Percentiles rank a stretch among this genome's conserved stretches.
These are phyloP conservation scores for Leptobrachium leishanense DNA, from an alignment of 2,113 vertebrate species.

Conservation along the genomic window DNA sequence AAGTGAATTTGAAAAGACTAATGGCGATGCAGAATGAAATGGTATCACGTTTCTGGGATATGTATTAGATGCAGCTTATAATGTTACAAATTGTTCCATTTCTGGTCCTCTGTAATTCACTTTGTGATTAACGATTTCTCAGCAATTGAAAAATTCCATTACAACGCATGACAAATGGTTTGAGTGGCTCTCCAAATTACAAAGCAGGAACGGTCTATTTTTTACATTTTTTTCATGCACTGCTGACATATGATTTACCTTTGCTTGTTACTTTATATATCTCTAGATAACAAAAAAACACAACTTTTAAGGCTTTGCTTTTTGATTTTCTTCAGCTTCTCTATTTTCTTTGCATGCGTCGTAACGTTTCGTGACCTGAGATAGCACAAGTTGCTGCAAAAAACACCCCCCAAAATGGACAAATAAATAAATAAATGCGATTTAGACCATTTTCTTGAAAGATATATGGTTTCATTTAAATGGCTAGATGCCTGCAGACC, in stretches of 20 bases:
- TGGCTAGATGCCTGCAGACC: too few species aligned
- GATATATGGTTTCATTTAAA: too few species aligned
- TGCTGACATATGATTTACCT: background rate
- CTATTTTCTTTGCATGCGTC: too few species aligned
- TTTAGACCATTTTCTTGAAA: background rate
- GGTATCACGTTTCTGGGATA: conserved; percentile 30
- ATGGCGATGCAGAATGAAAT: conserved; percentile 36
- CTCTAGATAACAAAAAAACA: too few species aligned
- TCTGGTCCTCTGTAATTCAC: conserved; percentile 27
- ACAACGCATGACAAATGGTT: conserved; percentile 23
- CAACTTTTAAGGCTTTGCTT: too few species aligned
- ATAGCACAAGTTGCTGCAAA: too few species aligned
- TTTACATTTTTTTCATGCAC: background rate
- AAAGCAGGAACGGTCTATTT: conserved; percentile 1
- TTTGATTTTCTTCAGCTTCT: too few species aligned
- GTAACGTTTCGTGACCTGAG: too few species aligned
- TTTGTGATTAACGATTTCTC: conserved; percentile 43
- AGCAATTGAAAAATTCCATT: conserved; percentile 40
- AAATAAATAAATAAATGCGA: background rate
- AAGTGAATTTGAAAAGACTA: conserved; percentile 27
- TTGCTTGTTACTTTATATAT: too few species aligned
- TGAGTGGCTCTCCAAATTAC: conserved; percentile 13
- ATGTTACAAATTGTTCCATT: conserved; percentile 42
- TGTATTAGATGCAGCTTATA: conserved; percentile 34
- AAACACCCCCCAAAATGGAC: background rate